A percentile compares a stretch with the other conserved stretches of the same genome.
Evolutionary conservation across 2,888 invertebrate species (phyloP).

Genomic region (Thereva unica): DNA sequence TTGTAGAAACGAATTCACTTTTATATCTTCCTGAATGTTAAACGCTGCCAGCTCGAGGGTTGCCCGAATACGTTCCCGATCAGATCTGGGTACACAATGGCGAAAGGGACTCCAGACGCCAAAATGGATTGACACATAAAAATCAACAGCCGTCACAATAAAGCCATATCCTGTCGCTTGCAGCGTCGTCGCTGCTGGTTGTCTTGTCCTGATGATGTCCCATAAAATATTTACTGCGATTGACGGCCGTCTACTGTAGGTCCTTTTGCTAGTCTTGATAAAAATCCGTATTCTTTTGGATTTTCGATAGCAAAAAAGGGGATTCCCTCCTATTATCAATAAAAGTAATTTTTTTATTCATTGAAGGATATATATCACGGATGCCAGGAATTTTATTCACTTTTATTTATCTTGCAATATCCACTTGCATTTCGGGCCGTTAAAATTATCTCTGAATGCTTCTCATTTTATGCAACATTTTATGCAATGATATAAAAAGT

Average conservation of each 20-base stretch:
- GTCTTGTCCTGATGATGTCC: slow-evolving; percentile 34
- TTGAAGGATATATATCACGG: slow-evolving; percentile 16
- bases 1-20: slow-evolving; percentile 35
- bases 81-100: slow-evolving; percentile 17
- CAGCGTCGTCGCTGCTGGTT: slow-evolving; percentile 10
- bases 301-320: slow-evolving; percentile 32
- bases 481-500: slow-evolving; percentile 17
- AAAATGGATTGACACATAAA: slow-evolving; percentile 43
- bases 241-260: slow-evolving; percentile 28
- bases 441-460: slow-evolving; percentile 33
- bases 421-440: slow-evolving; percentile 8
- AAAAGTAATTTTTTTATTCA: slow-evolving; percentile 31
- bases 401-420: slow-evolving; percentile 19
- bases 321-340: slow-evolving; percentile 32
- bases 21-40: slow-evolving; percentile 41
- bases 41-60: slow-evolving; percentile 32
- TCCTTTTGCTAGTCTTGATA: slow-evolving; percentile 37
- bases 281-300: slow-evolving; percentile 29
- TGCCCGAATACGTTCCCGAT: not conserved
- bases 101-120: slow-evolving; percentile 29
- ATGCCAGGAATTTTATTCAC: slow-evolving; percentile 15
- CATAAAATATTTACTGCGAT: slow-evolving; percentile 40
- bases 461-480: slow-evolving; percentile 23
- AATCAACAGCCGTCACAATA: slow-evolving; percentile 43
- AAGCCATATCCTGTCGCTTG: slow-evolving; percentile 40